These are phyloP conservation scores for Linepithema humile DNA, from an alignment of 1,140 invertebrate genomes.

Conservation along the genomic window DNA sequence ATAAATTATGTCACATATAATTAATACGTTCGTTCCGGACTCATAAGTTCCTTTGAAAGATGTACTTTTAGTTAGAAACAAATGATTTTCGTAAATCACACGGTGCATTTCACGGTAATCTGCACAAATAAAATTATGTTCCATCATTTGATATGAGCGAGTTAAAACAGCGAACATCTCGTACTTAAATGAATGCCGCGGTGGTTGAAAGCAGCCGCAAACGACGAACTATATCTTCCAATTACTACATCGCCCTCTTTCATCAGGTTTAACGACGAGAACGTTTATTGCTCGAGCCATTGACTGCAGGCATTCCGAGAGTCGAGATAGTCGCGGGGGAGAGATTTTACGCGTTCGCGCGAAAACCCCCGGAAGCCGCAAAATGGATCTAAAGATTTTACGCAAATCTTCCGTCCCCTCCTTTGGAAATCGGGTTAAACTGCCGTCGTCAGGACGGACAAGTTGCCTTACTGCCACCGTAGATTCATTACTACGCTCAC, in stretches of 20 bases:
- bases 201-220: slow-evolving; percentile 44
- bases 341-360: slow-evolving; percentile 64
- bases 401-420: slow-evolving; percentile 68
- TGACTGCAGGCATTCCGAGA: slow-evolving; percentile 58
- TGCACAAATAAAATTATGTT: not conserved
- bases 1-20: too few species aligned
- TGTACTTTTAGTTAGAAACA: too few species aligned
- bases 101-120: not conserved
- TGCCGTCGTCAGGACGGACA: slow-evolving; percentile 59
- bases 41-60: too few species aligned
- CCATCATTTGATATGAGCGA: slow-evolving; percentile 6
- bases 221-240: slow-evolving; percentile 28
- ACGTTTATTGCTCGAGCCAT: slow-evolving; percentile 60
- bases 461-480: slow-evolving; percentile 64
- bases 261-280: slow-evolving; percentile 57
- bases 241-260: slow-evolving; percentile 58
- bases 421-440: slow-evolving; percentile 69
- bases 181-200: slow-evolving; percentile 17
- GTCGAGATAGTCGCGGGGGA: not conserved
- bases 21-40: too few species aligned
- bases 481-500: slow-evolving; percentile 77
- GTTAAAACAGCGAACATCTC: not conserved
- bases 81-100: not conserved
- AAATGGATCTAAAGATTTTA: slow-evolving; percentile 74
- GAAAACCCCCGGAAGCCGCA: slow-evolving; percentile 68